A percentile compares a stretch with the other conserved stretches of the same genome.
Evolutionary conservation across 2,797 vertebrate genomes (phyloP).

Genomic region (Thalassophryne amazonica): DNA sequence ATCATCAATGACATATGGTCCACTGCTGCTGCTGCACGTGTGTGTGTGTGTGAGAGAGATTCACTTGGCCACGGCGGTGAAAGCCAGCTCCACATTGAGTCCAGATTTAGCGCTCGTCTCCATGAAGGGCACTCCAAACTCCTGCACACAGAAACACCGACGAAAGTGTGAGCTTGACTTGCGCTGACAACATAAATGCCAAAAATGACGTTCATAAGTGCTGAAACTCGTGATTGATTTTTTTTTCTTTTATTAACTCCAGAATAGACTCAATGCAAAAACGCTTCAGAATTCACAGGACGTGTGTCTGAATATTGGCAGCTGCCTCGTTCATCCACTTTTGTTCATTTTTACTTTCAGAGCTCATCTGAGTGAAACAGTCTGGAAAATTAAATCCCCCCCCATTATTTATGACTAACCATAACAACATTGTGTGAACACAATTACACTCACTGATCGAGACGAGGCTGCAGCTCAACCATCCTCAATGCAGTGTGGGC

Average conservation of each 20-base stretch:
- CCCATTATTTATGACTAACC: slow-evolving; percentile 38
- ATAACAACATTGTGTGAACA: slow-evolving; percentile 25
- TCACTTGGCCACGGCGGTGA: slow-evolving; percentile 92
- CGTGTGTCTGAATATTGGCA: slow-evolving; percentile 18
- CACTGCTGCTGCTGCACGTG: too few species aligned
- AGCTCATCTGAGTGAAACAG: slow-evolving; percentile 34
- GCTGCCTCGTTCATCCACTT: slow-evolving; percentile 3
- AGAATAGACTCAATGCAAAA: too few species aligned
- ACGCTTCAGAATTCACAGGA: slow-evolving; percentile 13
- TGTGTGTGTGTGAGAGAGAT: too few species aligned
- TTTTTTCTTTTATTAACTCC: too few species aligned
- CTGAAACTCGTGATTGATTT: too few species aligned
- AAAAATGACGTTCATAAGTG: too few species aligned
- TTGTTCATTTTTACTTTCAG: slow-evolving; percentile 25
- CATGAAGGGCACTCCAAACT: slow-evolving; percentile 93
- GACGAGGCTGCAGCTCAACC: not conserved
- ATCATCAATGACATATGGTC: too few species aligned
- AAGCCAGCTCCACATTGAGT: slow-evolving; percentile 90
- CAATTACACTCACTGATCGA: slow-evolving; percentile 29
- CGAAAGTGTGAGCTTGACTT: too few species aligned
- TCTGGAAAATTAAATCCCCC: slow-evolving; percentile 45
- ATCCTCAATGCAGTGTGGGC: not conserved
- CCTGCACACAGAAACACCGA: too few species aligned
- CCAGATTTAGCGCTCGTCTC: slow-evolving; percentile 92
- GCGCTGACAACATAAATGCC: too few species aligned